These are phyloP conservation scores for Todus mexicanus DNA, from an alignment of 2,797 vertebrate species.

Conservation along the genomic window DNA sequence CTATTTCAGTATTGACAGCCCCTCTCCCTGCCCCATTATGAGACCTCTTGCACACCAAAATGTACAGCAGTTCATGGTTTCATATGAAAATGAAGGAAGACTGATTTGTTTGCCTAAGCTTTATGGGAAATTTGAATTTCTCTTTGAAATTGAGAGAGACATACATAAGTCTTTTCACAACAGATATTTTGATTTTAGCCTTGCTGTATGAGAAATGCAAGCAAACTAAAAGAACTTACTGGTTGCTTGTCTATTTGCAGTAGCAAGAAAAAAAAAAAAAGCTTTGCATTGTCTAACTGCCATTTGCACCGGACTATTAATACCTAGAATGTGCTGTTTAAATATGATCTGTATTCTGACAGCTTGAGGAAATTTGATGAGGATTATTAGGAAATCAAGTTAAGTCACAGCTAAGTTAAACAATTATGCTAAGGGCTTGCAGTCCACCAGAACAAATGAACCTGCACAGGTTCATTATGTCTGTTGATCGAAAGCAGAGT, in stretches of 20 bases:
- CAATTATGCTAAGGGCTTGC: background rate
- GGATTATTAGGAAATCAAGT: constrained; percentile 40
- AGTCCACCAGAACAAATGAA: background rate
- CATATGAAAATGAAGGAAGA: background rate
- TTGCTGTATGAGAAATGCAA: background rate
- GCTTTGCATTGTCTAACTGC: background rate
- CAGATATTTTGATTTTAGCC: background rate
- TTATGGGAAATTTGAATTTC: background rate
- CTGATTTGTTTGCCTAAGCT: background rate
- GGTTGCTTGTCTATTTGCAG: background rate
- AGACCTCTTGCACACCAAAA: background rate
- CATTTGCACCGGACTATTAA: background rate
- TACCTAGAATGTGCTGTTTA: constrained; percentile 1
- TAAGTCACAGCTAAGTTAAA: constrained; percentile 2
- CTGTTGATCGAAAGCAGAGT: background rate
- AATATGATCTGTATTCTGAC: constrained; percentile 15
- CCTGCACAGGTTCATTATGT: background rate
- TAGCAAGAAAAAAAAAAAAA: background rate
- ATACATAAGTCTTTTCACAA: background rate
- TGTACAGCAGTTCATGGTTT: background rate
- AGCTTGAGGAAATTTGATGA: constrained; percentile 45
- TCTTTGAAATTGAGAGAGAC: background rate
- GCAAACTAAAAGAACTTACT: background rate
- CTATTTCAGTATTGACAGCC: background rate
- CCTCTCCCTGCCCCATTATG: background rate